Base-by-base conservation (phyloP, 2,888 invertebrate genomes). In the Spilosoma lubricipeda region DNA sequence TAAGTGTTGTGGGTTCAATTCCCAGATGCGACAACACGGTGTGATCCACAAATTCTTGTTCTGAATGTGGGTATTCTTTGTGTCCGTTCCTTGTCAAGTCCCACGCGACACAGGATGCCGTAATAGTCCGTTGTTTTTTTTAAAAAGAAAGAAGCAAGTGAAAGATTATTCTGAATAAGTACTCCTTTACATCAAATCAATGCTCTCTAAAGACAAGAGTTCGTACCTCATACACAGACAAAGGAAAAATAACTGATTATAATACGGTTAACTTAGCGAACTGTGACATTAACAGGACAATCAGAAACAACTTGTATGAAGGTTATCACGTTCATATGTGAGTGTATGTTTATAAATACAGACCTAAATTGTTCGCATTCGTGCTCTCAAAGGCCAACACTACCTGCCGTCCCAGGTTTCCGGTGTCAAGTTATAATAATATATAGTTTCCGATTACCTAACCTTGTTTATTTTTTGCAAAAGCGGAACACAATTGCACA, bases 201-300 rank as follows among this genome's bases (percentile, higher is more conserved):
- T 23, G 18, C 23, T 52, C 18, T 13, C 59, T n/a, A 59, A 59
- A 27, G 59, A 59, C 27, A 59, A 3, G n/a, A n/a, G 13, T 27
- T 4, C 9, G 0, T 27, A 27, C n/a, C 15, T 48, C 48, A 0
- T 20, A 56, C 56, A 56, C 56, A 45, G 45, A 9, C 39, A 39
- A 59, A 15, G 20, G 11, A 70, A 11, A 56, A n/a, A 45, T 15
- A 52, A 39, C 36, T 7, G 33, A 27, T 68, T 64, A 39, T 39
- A 48, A 36, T n/a, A 20, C 11, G 7, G 30, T 39, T 30, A 8
- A 70, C 70, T 74, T 79, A 75, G 52, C 48, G 78, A 68, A 74
- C 65, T 36, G 79, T 77, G 76, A 67, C 69, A 80, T 79, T 33
- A 81, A 74, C 79, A 85, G 85, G 86, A 86, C 79, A 85, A 82